Evolutionary conservation across 2,888 invertebrate species (phyloP), one percentile per base, ranked within the genome.

Genomic region (Scelioninae gen. 1): DNA sequence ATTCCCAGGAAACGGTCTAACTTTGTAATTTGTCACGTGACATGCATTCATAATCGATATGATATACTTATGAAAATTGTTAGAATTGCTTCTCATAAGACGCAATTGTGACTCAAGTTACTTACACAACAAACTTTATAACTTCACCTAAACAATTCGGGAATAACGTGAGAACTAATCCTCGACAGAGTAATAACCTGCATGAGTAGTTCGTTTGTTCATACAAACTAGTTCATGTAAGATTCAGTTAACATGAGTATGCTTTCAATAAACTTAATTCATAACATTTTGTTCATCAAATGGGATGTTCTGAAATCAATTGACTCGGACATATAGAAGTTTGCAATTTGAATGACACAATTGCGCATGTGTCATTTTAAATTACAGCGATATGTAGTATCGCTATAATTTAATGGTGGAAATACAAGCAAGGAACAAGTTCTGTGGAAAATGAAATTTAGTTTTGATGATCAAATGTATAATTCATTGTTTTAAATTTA

Each of bases 161-260:
- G 65, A 51, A 58, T 53, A 66, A 66, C 79, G 60, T 66, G 79
- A 32, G 58, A 72, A 79, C 66, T 79, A 79, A 79, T 72, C 60
- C 66, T 72, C 66, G 10, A 9, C 45, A 66, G 72, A 74, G 58
- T 66, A 66, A 71, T 72, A 66, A 66, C 55, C 45, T 58, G 32
- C 53, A 45, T 16, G 60, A 68, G 23, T 43, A 32, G 45, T 74
- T 66, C 60, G 66, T 72, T 66, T 79, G 65, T 71, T 71, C 43
- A 13, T 13, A 29, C 7, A 15, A 79, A 58, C 71, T 72, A 72
- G 60, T 79, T n/a, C n/a, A 23, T 23, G 23, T 23, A 4, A 23
- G 23, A 23, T 63, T 65, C 66, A 55, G 23, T 68, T 62, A 77
- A 71, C 68, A 77, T 34, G 16, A 63, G 55, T 60, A 62, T 68